Percentiles rank a stretch among this genome's conserved stretches.
phyloP scores from a whole-genome alignment of 2,113 vertebrate genomes.

The Prionailurus viverrinus region DNA sequence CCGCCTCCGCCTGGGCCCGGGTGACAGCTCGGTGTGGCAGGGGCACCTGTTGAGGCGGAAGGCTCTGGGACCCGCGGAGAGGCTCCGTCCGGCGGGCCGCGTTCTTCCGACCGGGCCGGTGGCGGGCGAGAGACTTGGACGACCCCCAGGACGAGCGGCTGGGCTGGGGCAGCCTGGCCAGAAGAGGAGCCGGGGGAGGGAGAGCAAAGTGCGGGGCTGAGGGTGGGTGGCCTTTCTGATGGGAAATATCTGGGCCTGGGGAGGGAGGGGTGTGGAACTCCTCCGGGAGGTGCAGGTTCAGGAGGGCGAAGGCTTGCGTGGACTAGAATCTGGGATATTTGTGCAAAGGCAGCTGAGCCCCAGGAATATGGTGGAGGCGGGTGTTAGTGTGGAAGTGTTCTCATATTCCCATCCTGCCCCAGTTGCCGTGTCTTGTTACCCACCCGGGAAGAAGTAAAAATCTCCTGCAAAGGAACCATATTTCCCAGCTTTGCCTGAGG shows the following conservation, averaged over 20 bases:
- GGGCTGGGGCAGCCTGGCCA: background rate
- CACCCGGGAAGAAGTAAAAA: background rate
- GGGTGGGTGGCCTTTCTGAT: background rate
- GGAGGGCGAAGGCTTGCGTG: background rate
- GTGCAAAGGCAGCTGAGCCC: background rate
- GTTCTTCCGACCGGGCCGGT: background rate
- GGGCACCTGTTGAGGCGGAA: conserved; percentile 80
- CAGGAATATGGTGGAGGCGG: background rate
- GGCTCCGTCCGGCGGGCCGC: background rate
- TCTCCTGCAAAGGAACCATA: background rate
- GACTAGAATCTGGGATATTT: background rate
- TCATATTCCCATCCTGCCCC: background rate
- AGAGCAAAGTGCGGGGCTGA: background rate
- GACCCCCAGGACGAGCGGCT: background rate
- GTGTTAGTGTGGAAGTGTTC: background rate
- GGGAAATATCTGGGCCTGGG: background rate
- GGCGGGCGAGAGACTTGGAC: background rate
- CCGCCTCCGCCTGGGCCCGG: background rate
- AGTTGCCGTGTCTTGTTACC: background rate
- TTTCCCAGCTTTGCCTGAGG: conserved; percentile 6
- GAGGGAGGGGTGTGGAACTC: background rate
- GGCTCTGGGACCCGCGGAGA: background rate
- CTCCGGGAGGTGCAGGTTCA: background rate
- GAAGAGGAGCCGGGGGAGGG: background rate
- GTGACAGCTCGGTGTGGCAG: background rate